phyloP scores from a whole-genome alignment of 2,888 invertebrate species.

The Limulus polyphemus region DNA sequence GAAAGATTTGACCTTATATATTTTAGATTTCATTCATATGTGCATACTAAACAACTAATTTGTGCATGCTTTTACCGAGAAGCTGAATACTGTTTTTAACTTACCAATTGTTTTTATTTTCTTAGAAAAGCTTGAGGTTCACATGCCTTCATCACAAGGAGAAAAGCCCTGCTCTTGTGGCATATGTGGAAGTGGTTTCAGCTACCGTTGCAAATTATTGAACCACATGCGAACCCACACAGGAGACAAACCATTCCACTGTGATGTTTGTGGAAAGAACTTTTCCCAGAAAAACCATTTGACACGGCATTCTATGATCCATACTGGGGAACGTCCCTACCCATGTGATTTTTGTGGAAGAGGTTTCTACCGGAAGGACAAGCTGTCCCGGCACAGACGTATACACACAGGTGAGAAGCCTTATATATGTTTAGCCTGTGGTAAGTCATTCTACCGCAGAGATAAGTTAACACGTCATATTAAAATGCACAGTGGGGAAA shows the following conservation, averaged over 20 bases:
- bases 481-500: constrained; percentile 24
- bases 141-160: constrained; percentile 27
- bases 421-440: constrained; percentile 22
- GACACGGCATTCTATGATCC: constrained; percentile 29
- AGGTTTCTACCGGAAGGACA: constrained; percentile 29
- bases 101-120: too few species aligned
- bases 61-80: too few species aligned
- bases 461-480: constrained; percentile 23
- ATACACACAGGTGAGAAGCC: constrained; percentile 25
- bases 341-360: constrained; percentile 29
- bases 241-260: constrained; percentile 29
- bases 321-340: constrained; percentile 29
- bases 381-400: constrained; percentile 26
- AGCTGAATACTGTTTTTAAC: too few species aligned
- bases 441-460: constrained; percentile 20
- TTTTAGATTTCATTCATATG: too few species aligned
- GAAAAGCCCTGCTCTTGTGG: constrained; percentile 29
- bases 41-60: too few species aligned
- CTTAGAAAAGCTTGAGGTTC: constrained; percentile 1
- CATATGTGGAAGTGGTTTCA: constrained; percentile 29
- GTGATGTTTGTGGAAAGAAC: constrained; percentile 28
- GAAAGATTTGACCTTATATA: too few species aligned
- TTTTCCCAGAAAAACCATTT: constrained; percentile 30
- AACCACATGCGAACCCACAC: constrained; percentile 30
- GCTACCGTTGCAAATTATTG: constrained; percentile 28